Percentiles rank a stretch among this genome's conserved stretches.
Evolutionary conservation across 2,113 vertebrate genomes (phyloP).

Genomic region (Carlito syrichta): DNA sequence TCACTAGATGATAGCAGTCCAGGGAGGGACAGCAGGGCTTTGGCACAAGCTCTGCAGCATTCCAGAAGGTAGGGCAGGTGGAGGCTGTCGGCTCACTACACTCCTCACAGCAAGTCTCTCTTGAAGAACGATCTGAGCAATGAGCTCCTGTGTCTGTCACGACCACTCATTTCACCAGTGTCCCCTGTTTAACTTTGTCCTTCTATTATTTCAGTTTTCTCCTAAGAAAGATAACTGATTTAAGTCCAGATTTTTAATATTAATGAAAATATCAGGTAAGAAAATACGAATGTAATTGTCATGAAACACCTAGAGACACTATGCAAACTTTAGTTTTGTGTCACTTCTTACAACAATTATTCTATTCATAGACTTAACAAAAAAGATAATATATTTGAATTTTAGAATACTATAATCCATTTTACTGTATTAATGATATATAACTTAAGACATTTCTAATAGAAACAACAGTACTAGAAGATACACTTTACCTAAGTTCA

Average conservation of each 20-base stretch:
- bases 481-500: neutral
- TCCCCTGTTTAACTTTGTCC: neutral
- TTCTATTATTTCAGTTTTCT: neutral
- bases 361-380: neutral
- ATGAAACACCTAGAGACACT: neutral
- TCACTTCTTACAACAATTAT: neutral
- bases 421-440: neutral
- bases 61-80: neutral
- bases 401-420: neutral
- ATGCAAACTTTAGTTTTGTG: neutral
- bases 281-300: neutral
- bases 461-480: neutral
- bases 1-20: neutral
- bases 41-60: neutral
- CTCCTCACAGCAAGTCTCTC: neutral
- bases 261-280: neutral
- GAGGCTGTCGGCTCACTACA: fast-evolving
- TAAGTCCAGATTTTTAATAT: neutral
- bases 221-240: neutral
- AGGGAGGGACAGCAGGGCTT: neutral
- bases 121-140: neutral
- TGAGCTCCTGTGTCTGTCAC: fast-evolving
- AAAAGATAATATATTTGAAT: neutral
- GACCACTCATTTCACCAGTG: neutral
- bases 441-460: neutral